Evolutionary conservation across 2,888 invertebrate species (phyloP), one percentile per base, ranked within the genome.

Genomic region (Apodemia duryi): DNA sequence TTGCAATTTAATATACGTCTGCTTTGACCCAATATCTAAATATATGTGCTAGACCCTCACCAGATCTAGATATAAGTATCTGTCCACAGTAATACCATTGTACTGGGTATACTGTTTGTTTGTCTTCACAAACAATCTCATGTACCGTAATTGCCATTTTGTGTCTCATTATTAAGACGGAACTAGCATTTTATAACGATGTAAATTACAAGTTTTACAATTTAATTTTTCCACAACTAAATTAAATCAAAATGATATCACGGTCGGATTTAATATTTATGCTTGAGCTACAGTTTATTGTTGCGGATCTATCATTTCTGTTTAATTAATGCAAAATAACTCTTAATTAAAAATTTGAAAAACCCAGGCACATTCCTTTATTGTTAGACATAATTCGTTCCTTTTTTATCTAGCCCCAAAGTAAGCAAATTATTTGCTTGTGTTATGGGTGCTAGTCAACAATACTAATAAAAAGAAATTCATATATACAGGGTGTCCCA

Each of bases 161-260:
- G 57, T 6, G 60, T 7, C 60, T 60, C 60, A 60, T 60, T 60
- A 60, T 6, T n/a, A 35, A 60, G 60, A 60, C 60, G 60, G 60
- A 60, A 60, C 60, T 60, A 60, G 35, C 60, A 35, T 60, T 60
- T 60, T 60, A 60, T 60, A 60, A 60, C 60, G 60, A 60, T 60
- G 60, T 32, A n/a, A 60, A 60, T 60, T 60, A 35, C 13, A 35
- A 60, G 60, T 32, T 60, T 60, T 60, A 35, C 35, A 32, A 60
- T 60, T 60, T n/a, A 21, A 60, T 60, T 60, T 60, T 60, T 60
- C 57, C 57, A 57, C 57, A 60, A 35, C 35, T 60, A n/a, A 35
- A 35, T 35, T 60, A n/a, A 35, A 60, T 60, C 32, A 35, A 60
- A 60, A 35, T 60, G 57, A 60, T 60, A 60, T 60, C 57, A 60